Base-by-base conservation (phyloP, 2,797 vertebrate species). In the Phalloptychus januarius region DNA sequence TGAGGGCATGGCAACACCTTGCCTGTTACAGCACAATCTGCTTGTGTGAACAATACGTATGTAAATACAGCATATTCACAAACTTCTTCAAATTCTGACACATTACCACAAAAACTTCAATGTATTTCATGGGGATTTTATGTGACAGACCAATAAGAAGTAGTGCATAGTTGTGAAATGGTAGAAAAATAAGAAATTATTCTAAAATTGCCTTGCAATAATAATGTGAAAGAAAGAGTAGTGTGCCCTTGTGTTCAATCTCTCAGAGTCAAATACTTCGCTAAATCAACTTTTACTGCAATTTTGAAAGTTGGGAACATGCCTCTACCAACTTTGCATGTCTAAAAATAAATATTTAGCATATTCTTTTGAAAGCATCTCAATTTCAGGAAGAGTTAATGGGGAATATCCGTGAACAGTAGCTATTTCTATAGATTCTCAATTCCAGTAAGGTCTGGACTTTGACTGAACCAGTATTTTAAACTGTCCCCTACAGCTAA, bases 1-100 rank as follows among this genome's bases (percentile, higher is more conserved):
- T 88, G 46, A 92, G 92, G 94, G 90, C 91, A 94, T 69, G 76
- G 46, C 75, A 77, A 74, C 10, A 25, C 63, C 5, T 20, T 25
- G 20, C 11, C 20, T 40, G 20, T 67, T 40, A 67, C 38, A 40
- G 38, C 63, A 67, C 38, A 67, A 13, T 38, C 63, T 42, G 63
- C 12, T 67, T 25, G 20, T 67, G 63, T 67, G 38, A 42, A 44
- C n/a, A 25, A 74, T 54, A 44, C 69, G 86, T 71, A 78, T 79
- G 80, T 52, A 67, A 81, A 76, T 40, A 73, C 74, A 78, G 63
- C 23, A 13, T 42, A 40, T 67, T 67, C 20, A 67, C 10, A 67
- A 67, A 25, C 63, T 5, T 23, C 4, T 42, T 67, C 63, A 11
- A 38, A 40, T 67, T 42, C 16, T 25, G 20, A 13, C 63, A 13